A percentile compares a stretch with the other conserved stretches of the same genome.
Conservation (phyloP, 2,888 invertebrate genomes). For the Callyntrura guangdongensis region DNA sequence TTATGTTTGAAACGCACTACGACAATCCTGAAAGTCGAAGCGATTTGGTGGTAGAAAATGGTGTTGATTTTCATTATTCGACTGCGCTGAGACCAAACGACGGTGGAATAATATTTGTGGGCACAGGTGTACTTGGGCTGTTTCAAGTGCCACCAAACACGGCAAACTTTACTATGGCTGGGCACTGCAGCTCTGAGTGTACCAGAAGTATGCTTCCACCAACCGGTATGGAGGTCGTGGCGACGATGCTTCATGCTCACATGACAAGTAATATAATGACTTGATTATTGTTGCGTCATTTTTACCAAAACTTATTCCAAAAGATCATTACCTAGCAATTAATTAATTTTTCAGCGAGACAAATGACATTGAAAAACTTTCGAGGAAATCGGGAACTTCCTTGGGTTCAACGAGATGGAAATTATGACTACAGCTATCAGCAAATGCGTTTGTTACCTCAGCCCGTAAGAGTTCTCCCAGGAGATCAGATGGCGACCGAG, state of each 20-base stretch:
- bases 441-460: constrained; percentile 51
- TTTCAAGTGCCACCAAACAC: constrained; percentile 42
- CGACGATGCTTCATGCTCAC: constrained; percentile 61
- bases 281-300: neutral
- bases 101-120: constrained; percentile 15
- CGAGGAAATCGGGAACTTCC: constrained; percentile 58
- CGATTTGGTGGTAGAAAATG: constrained; percentile 38
- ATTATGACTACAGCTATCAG: constrained; percentile 65
- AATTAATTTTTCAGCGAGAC: constrained; percentile 4
- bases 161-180: constrained; percentile 43
- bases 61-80: constrained; percentile 63
- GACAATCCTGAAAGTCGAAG: constrained; percentile 44
- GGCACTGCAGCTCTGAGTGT: constrained; percentile 41
- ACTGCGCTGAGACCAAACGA: constrained; percentile 35
- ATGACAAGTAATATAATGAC: constrained; percentile 30
- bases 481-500: constrained; percentile 54
- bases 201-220: constrained; percentile 19
- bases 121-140: constrained; percentile 12
- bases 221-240: constrained; percentile 59
- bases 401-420: constrained; percentile 57
- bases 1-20: constrained; percentile 70
- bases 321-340: no score
- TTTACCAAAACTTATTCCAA: no score
- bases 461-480: constrained; percentile 56
- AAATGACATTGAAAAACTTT: constrained; percentile 42